Conservation (phyloP, 2,888 invertebrate species). For the Rotaria socialis region DNA sequence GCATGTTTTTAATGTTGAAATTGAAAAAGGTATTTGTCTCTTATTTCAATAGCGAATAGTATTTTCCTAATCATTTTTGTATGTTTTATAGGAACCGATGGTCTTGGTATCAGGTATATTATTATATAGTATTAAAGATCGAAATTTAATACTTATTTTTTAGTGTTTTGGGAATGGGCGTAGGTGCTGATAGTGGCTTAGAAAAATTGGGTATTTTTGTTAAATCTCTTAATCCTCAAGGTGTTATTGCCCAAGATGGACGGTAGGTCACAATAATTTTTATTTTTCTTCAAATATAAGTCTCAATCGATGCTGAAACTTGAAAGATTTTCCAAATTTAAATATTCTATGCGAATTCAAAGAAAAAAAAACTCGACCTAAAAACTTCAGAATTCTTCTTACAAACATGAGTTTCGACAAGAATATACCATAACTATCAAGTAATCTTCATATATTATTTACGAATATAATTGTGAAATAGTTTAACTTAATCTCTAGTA, state of each 20-base stretch:
- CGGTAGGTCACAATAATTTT: slow-evolving; percentile 61
- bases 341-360: no score
- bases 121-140: background rate
- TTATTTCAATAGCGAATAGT: background rate
- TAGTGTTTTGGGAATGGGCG: slow-evolving; percentile 97
- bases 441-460: no score
- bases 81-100: slow-evolving; percentile 69
- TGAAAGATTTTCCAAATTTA: no score
- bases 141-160: slow-evolving; percentile 61
- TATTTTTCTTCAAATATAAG: no score
- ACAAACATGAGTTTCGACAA: no score
- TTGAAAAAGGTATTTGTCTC: slow-evolving; percentile 54
- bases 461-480: no score
- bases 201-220: slow-evolving; percentile 88
- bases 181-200: slow-evolving; percentile 91
- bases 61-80: background rate
- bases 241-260: slow-evolving; percentile 85
- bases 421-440: no score
- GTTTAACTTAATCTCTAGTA: no score
- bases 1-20: slow-evolving; percentile 76
- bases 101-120: slow-evolving; percentile 68
- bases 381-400: no score
- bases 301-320: background rate
- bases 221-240: slow-evolving; percentile 92
- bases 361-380: no score